Percentiles rank a stretch among this genome's conserved stretches.
phyloP scores from a whole-genome alignment of 2,797 vertebrate genomes.

The Urosaurus nigricauda region DNA sequence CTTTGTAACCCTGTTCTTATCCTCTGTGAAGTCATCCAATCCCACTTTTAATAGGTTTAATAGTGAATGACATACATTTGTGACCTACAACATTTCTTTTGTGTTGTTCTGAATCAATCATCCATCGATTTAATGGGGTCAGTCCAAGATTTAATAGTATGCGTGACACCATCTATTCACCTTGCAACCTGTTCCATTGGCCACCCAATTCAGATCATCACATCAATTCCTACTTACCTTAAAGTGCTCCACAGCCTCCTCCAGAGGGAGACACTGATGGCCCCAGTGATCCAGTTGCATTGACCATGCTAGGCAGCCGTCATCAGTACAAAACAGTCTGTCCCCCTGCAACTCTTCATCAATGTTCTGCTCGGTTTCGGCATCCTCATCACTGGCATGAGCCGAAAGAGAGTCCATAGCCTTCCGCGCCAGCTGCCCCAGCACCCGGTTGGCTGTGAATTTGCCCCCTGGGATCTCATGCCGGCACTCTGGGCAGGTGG shows the following conservation, averaged over 20 bases:
- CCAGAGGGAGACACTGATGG: conserved; percentile 6
- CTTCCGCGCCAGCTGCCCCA: conserved; percentile 31
- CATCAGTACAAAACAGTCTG: neutral
- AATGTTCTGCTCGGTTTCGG: neutral
- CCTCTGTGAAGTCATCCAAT: too few relatives aligned
- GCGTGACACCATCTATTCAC: too few relatives aligned
- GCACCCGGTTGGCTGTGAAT: conserved; percentile 22
- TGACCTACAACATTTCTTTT: neutral
- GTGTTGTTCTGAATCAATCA: neutral
- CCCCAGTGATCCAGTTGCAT: conserved; percentile 34
- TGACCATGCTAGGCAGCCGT: conserved; percentile 13
- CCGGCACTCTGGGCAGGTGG: conserved; percentile 40
- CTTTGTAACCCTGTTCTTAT: too few relatives aligned
- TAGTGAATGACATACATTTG: neutral
- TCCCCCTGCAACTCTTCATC: neutral
- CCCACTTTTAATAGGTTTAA: too few relatives aligned
- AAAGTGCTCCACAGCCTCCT: conserved; percentile 13
- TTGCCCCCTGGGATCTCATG: conserved; percentile 20
- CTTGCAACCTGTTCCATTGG: too few relatives aligned
- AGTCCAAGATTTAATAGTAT: neutral
- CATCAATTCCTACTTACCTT: conserved; percentile 20
- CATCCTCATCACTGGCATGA: neutral
- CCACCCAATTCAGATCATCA: neutral
- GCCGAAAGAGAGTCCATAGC: neutral
- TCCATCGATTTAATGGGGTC: neutral